Conservation (phyloP, 2,113 vertebrate genomes). For the Notiomystis cincta region DNA sequence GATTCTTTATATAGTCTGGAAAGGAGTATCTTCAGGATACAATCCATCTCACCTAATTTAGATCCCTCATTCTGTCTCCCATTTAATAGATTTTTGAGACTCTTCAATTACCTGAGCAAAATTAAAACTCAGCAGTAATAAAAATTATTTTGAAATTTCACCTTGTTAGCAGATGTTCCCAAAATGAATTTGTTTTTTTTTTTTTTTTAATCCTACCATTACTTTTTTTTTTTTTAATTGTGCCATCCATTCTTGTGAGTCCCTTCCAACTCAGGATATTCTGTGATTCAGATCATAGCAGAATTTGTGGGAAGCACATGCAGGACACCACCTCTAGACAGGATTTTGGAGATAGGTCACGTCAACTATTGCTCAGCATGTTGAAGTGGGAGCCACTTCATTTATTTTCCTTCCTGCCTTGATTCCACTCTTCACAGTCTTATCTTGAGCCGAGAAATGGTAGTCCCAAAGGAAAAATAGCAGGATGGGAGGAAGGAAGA, state of each 20-base stretch:
- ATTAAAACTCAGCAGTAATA: not conserved
- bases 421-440: not conserved
- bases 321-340: not conserved
- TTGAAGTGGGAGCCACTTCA: not conserved
- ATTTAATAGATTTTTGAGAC: not conserved
- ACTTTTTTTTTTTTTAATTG: not conserved
- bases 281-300: not conserved
- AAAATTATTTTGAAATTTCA: not conserved
- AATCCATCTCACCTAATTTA: not conserved
- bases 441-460: not conserved
- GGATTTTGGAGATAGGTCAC: not conserved
- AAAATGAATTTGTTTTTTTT: not conserved
- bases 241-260: accelerated
- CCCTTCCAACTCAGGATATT: not conserved
- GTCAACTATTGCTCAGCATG: not conserved
- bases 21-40: not conserved
- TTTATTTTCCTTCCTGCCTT: not conserved
- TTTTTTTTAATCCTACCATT: accelerated
- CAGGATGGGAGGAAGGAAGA: accelerated
- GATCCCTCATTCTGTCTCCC: not conserved
- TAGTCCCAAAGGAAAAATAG: not conserved
- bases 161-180: not conserved
- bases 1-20: not conserved
- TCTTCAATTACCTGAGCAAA: not conserved
- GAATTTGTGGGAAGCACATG: not conserved